These are phyloP conservation scores for Ditylenchus weischeri DNA, from an alignment of 2,888 invertebrate genomes.

Conservation along the genomic window DNA sequence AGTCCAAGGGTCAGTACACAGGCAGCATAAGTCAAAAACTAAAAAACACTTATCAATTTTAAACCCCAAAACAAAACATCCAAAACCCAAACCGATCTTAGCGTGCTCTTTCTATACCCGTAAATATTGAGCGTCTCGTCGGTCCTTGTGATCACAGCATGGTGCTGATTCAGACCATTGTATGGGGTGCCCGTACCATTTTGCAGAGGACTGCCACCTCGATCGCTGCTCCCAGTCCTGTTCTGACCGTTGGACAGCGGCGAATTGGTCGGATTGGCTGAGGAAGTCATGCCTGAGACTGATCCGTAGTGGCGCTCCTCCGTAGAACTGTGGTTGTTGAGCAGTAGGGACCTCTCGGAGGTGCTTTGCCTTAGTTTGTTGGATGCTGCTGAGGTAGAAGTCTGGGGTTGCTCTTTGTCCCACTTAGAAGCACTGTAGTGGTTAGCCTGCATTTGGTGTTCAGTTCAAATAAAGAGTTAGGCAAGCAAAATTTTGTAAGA, in stretches of 20 bases:
- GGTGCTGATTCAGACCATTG: slow-evolving; percentile 24
- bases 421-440: too few species aligned
- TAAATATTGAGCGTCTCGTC: slow-evolving; percentile 43
- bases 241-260: neutral
- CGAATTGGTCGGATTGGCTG: neutral
- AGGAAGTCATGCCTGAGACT: slow-evolving; percentile 14
- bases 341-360: too few species aligned
- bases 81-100: slow-evolving; percentile 30
- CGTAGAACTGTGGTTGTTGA: too few species aligned
- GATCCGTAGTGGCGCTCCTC: slow-evolving; percentile 14
- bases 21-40: slow-evolving; percentile 1
- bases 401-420: too few species aligned
- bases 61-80: neutral
- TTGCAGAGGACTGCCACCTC: too few species aligned
- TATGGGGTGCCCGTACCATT: neutral
- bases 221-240: too few species aligned
- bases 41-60: neutral
- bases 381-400: too few species aligned
- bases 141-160: slow-evolving; percentile 32
- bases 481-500: too few species aligned
- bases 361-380: too few species aligned
- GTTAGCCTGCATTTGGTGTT: too few species aligned
- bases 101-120: slow-evolving; percentile 33
- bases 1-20: slow-evolving; percentile 47
- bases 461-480: too few species aligned